Conservation (phyloP, 2,888 invertebrate genomes). For the Halictus quadricinctus region DNA sequence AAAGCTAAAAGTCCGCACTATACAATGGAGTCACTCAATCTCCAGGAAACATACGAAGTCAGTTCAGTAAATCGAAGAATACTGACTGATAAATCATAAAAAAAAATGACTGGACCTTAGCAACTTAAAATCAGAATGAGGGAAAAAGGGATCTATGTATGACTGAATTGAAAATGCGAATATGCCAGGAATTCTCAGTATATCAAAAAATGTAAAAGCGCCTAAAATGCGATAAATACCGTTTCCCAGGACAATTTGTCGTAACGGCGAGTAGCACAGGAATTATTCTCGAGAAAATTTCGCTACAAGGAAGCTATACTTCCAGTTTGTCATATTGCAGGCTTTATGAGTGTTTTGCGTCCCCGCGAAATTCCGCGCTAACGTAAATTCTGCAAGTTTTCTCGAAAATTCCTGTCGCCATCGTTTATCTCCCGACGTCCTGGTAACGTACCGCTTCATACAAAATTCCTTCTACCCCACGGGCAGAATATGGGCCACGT, state of each 20-base stretch:
- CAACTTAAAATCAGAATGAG: too few species aligned
- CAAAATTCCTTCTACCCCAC: constrained; percentile 33
- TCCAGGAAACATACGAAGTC: too few species aligned
- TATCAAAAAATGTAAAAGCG: background rate
- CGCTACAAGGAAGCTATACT: constrained; percentile 5
- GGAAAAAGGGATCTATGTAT: background rate
- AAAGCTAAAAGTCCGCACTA: too few species aligned
- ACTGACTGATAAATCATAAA: too few species aligned
- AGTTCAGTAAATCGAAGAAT: too few species aligned
- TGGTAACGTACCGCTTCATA: constrained; percentile 37
- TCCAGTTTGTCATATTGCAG: constrained; percentile 29
- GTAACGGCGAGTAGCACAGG: background rate
- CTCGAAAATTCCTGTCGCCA: constrained; percentile 45
- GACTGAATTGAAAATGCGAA: background rate
- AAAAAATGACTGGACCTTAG: too few species aligned
- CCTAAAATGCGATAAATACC: background rate
- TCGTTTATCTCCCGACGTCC: constrained; percentile 45
- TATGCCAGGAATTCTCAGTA: background rate
- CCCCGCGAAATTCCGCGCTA: constrained; percentile 29
- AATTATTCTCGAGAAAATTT: constrained; percentile 13
- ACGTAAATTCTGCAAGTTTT: constrained; percentile 50
- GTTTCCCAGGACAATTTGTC: background rate
- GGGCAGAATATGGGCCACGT: constrained; percentile 44
- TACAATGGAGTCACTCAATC: too few species aligned
- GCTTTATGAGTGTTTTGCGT: constrained; percentile 32